These are phyloP conservation scores for Gymnoscopelus microlampas DNA, from an alignment of 2,797 vertebrate genomes.

Conservation along the genomic window DNA sequence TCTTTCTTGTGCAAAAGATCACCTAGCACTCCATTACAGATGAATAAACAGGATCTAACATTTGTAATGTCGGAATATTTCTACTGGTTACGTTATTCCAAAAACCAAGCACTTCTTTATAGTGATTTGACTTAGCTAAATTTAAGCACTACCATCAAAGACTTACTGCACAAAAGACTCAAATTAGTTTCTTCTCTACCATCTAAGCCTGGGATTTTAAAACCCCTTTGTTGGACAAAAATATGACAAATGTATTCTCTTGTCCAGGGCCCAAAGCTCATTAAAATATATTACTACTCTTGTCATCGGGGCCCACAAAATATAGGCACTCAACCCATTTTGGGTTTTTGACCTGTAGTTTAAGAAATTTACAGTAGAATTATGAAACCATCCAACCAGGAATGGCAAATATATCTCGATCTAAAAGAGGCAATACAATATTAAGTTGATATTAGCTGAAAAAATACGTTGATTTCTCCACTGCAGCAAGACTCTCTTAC, in stretches of 20 bases:
- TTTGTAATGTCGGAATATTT: background rate
- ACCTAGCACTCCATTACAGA: too few species aligned
- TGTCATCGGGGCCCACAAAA: constrained; percentile 41
- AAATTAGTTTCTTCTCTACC: constrained; percentile 10
- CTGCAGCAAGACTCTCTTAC: constrained; percentile 32
- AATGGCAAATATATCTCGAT: constrained; percentile 39
- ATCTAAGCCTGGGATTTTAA: constrained; percentile 34
- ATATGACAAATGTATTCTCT: constrained; percentile 49
- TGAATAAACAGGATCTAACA: background rate
- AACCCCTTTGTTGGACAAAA: background rate
- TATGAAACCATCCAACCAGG: constrained; percentile 39
- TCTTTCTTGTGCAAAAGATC: too few species aligned
- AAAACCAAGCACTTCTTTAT: constrained; percentile 11
- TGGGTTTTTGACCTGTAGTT: constrained; percentile 40
- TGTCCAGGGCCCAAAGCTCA: constrained; percentile 38
- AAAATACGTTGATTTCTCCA: constrained; percentile 33
- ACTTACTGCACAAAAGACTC: background rate
- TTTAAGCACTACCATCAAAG: background rate
- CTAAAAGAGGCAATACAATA: constrained; percentile 47
- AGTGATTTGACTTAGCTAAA: background rate
- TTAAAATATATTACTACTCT: constrained; percentile 56
- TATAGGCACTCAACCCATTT: constrained; percentile 20
- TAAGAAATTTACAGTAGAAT: constrained; percentile 32
- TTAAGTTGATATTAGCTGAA: constrained; percentile 42
- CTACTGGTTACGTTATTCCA: too few species aligned